phyloP scores from a whole-genome alignment of 2,888 invertebrate species.

The Rhyacophila evoluta region DNA sequence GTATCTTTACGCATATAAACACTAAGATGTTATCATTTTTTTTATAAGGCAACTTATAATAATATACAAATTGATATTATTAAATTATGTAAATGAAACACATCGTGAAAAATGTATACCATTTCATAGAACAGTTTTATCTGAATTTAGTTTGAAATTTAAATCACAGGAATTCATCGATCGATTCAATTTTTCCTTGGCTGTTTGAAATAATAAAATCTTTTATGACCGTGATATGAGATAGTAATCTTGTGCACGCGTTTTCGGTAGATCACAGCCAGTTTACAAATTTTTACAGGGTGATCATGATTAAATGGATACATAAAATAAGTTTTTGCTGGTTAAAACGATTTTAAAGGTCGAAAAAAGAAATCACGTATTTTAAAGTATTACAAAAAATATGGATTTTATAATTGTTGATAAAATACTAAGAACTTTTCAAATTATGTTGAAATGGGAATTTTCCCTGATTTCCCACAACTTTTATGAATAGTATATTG shows the following conservation, averaged over 20 bases:
- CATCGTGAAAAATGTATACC: not conserved
- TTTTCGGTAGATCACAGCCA: slow-evolving; percentile 9
- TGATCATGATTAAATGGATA: not conserved
- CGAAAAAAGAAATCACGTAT: too few species aligned
- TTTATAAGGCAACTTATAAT: not conserved
- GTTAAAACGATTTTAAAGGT: not conserved
- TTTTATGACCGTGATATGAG: not conserved
- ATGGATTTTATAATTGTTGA: too few species aligned
- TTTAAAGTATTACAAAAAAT: too few species aligned
- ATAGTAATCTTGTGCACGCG: slow-evolving; percentile 43
- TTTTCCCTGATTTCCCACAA: too few species aligned
- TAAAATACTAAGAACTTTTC: too few species aligned
- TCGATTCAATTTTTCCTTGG: not conserved
- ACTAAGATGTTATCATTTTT: not conserved
- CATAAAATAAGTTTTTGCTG: too few species aligned
- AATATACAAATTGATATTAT: not conserved
- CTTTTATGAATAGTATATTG: too few species aligned
- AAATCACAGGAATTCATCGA: slow-evolving; percentile 16
- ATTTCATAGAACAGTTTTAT: not conserved
- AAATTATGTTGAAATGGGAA: too few species aligned
- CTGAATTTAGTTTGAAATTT: not conserved
- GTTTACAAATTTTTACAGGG: not conserved
- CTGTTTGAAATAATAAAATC: slow-evolving; percentile 23
- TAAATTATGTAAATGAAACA: not conserved
- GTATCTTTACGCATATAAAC: not conserved